Conservation (phyloP, 1,140 invertebrate genomes). For the Neuroterus valhalla region DNA sequence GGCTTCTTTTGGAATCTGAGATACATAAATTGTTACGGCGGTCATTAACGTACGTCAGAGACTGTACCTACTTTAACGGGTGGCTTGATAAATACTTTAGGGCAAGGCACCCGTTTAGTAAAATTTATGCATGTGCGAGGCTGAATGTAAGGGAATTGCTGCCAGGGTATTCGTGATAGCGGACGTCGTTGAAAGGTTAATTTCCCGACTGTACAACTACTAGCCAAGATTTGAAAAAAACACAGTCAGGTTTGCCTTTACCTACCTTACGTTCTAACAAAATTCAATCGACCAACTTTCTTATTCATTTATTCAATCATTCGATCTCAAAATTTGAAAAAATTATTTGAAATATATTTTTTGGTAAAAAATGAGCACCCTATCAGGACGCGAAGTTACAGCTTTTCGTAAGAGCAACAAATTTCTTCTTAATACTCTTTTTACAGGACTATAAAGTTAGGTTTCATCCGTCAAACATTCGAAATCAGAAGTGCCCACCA, state of each 20-base stretch:
- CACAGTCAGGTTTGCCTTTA: not conserved
- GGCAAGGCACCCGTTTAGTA: constrained; percentile 62
- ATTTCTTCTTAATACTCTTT: too few species aligned
- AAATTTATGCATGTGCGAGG: constrained; percentile 23
- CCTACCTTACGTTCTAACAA: not conserved
- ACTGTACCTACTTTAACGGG: constrained; percentile 36
- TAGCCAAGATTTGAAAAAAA: not conserved
- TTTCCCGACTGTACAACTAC: constrained; percentile 5
- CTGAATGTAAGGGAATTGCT: constrained; percentile 16
- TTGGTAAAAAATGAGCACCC: too few species aligned
- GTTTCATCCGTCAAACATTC: too few species aligned
- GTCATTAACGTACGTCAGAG: constrained; percentile 13
- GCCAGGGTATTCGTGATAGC: constrained; percentile 26
- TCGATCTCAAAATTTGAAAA: too few species aligned
- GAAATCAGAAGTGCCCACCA: too few species aligned
- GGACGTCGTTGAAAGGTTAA: constrained; percentile 27
- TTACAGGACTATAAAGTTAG: too few species aligned
- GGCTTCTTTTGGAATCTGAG: constrained; percentile 33
- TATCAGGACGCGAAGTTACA: too few species aligned
- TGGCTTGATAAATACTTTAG: constrained; percentile 65
- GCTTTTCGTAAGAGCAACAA: too few species aligned
- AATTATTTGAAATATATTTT: too few species aligned
- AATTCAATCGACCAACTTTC: not conserved
- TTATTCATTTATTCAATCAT: not conserved
- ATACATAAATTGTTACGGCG: constrained; percentile 22